Evolutionary conservation across 2,888 invertebrate genomes (phyloP), one percentile per base, ranked within the genome.

Genomic region (Opisthograptis luteolata): DNA sequence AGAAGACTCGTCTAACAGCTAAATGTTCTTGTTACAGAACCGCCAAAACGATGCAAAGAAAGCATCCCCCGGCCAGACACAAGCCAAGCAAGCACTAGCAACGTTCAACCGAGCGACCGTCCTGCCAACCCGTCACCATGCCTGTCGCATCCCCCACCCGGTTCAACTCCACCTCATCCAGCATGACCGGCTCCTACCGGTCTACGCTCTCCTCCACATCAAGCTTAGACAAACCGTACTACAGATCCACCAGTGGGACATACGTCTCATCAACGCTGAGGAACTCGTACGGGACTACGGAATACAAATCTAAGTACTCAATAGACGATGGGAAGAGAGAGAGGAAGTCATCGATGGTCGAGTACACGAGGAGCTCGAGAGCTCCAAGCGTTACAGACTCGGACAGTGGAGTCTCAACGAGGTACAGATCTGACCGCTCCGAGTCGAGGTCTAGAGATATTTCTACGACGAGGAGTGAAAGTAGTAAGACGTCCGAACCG

Each of bases 101-200:
- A 24, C 10, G 20, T 13, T 20, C 13, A 6, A 15, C 1, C 13
- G 22, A 48, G 28, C 36, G 10, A 27, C 13, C 22, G 6, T 17
- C 2, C 13, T 8, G 17, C n/a, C 25, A 1, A 44, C 22, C 56
- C 35, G 17, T 45, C 73, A 87, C 68, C 58, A 93, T 93, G 93
- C 92, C 93, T 59, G 92, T 92, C 34, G 87, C 92, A 4, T 92
- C 92, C 9, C 93, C 93, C 2, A 92, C 92, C 17, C 77, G 92
- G 25, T 90, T 83, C 60, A 79, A 72, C 19, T 68, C 84, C 0
- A 76, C 84, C 1, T 90, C 92, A 20, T 83, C 88, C 47, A 75
- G 75, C 76, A 70, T 88, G 46, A 89, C 92, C 19, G 89, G 93
- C 13, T 92, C 92, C 0, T 91, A 83, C 50, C 61, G 91, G 0